Base-by-base conservation (phyloP, 2,888 invertebrate species). In the Glaucopsyche alexis region DNA sequence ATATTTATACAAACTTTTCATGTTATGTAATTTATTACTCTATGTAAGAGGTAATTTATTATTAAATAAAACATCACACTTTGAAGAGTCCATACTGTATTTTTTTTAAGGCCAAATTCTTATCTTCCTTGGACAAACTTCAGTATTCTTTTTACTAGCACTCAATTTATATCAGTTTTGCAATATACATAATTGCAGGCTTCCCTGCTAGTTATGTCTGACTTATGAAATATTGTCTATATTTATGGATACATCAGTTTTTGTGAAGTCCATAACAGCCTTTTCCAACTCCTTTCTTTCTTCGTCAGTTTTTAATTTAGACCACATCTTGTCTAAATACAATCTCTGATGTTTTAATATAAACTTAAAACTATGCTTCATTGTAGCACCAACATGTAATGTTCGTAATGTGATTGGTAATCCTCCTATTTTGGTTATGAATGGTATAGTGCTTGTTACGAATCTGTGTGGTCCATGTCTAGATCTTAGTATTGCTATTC, bases 311-410 rank as follows among this genome's bases (percentile, higher is more conserved):
- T 93, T 94, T 49, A 96, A 86, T 77, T 88, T 89, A 0, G 90
- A 88, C 94, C 95, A 95, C 84, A 94, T 93, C 71, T 93, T 90
- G 81, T 96, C 95, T 73, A 96, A 89, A 81, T 94, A 95, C 71
- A 90, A 87, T 79, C 94, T 93, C 80, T 97, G 96, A 84, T 96
- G 94, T 75, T 93, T 94, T 81, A 95, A 93, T 74, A 97, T 94
- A 82, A 95, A 96, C 78, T 94, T 94, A 82, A 96, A 96, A 86
- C 97, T 96, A 77, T 97, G 96, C 85, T 95, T 95, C 72, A 97
- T 92, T 16, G 97, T 96, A 4, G 97, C 97, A 38, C 97, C 96
- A 1, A 95, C 93, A 84, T 97, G 96, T 6, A 97, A 84, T 19
- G 95, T 96, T 71, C 93, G 94, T 40, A 96, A 84, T 72, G 88